Evolutionary conservation across 1,140 invertebrate genomes (phyloP), one percentile per base, ranked within the genome.

Genomic region (Caenorhabditis latens): DNA sequence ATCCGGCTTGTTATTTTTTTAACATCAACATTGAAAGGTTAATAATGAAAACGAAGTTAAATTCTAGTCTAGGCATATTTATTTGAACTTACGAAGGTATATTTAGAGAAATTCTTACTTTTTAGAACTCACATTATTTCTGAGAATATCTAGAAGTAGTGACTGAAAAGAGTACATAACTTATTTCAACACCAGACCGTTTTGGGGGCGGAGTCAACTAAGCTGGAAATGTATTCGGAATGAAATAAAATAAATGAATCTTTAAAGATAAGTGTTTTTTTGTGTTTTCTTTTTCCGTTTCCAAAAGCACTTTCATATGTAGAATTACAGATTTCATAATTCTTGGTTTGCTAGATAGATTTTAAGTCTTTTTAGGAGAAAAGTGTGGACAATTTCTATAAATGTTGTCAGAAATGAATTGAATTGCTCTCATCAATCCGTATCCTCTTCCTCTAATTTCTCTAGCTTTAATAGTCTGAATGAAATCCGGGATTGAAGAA

Each of bases 341-440:
- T 71, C 65, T 43, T 46, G 19, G 42, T 43, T 71, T 71, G 16
- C 46, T 19, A 71, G 65, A 43, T 71, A 32, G 63, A 67, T 67
- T 67, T 19, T 19, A 65, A 58, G n/a, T n/a, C n/a, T n/a, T 32
- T 2, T 32, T 32, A 32, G 32, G 2, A 2, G 32, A 32, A 32
- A 32, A 32, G 32, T 32, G 32, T 8, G 24, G 21, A 63, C 32
- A 58, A 58, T 58, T 58, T 58, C 19, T 58, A n/a, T 32, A 63
- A 63, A 63, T 63, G 24, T 63, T 6, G 24, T 32, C n/a, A 40
- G 65, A 71, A 71, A 71, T 71, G 65, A 14, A n/a, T 61, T n/a
- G 21, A 61, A 65, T 65, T 65, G 42, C 65, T 63, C 61, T 32
- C n/a, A 8, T 32, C 24, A 58, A 58, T 53, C 50, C 16, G 19